Evolutionary conservation across 1,140 invertebrate species (phyloP), one percentile per base, ranked within the genome.

Genomic region (Drosophila sturtevanti): DNA sequence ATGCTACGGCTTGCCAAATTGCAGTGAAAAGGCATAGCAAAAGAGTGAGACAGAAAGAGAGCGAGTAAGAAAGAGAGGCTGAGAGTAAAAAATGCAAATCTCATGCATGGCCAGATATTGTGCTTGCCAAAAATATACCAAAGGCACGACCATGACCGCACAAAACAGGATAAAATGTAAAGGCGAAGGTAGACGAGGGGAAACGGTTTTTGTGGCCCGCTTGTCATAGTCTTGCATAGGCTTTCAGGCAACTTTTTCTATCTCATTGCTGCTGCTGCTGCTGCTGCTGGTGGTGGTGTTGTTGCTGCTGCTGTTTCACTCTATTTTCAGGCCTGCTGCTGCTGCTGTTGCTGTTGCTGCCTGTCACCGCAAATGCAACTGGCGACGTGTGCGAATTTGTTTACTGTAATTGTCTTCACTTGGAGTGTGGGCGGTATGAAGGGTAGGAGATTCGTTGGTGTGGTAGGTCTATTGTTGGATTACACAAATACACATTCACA

Each of bases 381-480:
- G 74, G 85, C 84, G 86, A 79, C 79, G 82, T 87, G 82, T 87
- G 82, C 68, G 82, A 87, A 87, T 87, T 87, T 87, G 82, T 89
- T 87, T 87, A 87, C 84, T 89, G 84, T 87, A 87, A 89, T 86
- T 86, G 82, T 86, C 84, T 81, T 55, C 71, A 34, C 27, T 56
- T 56, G 54, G 54, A 64, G 79, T 74, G 75, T 59, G 61, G 65
- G 55, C 44, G 59, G 38, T 35, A 34, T 10, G 16, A 11, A 14
- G n/a, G n/a, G n/a, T n/a, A n/a, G n/a, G n/a, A n/a, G n/a, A n/a
- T n/a, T n/a, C n/a, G n/a, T n/a, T n/a, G n/a, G n/a, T n/a, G n/a
- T n/a, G n/a, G n/a, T n/a, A n/a, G n/a, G n/a, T n/a, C n/a, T n/a
- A n/a, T n/a, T n/a, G n/a, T n/a, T n/a, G n/a, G n/a, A n/a, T n/a